These are phyloP conservation scores for Cavia aperea DNA, from an alignment of 2,113 vertebrate species.

Conservation along the genomic window DNA sequence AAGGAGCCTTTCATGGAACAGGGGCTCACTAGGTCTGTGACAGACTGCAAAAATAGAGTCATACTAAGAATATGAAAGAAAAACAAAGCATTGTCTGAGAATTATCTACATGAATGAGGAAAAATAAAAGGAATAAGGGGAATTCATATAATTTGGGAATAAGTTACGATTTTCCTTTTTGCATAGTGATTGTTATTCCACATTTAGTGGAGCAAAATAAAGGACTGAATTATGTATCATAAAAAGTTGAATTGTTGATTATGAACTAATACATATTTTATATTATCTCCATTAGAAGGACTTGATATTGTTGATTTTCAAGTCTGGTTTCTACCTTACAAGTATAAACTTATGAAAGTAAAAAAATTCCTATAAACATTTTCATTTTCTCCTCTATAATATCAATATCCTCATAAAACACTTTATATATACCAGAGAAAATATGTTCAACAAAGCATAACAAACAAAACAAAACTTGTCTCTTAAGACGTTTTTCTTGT, in stretches of 20 bases:
- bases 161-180: neutral
- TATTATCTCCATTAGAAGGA: neutral
- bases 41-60: neutral
- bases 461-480: neutral
- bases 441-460: neutral
- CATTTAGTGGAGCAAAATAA: neutral
- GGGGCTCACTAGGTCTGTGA: neutral
- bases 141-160: neutral
- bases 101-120: neutral
- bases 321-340: neutral
- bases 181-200: neutral
- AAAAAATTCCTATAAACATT: neutral
- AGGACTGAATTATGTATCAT: neutral
- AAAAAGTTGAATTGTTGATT: neutral
- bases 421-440: constrained; percentile 12
- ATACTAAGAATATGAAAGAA: neutral
- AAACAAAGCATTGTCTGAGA: neutral
- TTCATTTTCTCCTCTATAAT: neutral
- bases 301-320: neutral
- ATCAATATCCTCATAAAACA: neutral
- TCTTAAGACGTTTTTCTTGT: neutral
- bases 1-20: neutral
- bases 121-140: neutral
- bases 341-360: constrained; percentile 8
- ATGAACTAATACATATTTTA: neutral